Conservation (phyloP, 2,888 invertebrate species). For the Glaucopsyche alexis region DNA sequence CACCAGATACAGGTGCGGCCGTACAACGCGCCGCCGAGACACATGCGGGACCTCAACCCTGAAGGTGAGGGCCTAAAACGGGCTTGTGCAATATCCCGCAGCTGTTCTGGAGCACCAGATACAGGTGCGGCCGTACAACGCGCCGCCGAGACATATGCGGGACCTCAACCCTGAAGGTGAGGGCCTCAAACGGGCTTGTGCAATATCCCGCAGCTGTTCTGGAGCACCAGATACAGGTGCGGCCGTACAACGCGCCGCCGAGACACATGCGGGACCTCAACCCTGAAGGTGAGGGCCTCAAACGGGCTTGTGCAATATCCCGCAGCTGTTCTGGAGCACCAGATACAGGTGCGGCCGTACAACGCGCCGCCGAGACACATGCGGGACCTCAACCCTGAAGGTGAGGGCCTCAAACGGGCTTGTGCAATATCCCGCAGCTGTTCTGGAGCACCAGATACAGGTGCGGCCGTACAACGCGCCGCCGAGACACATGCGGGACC, state of each 20-base stretch:
- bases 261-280: slow-evolving; percentile 96
- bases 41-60: slow-evolving; percentile 97
- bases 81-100: slow-evolving; percentile 93
- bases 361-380: slow-evolving; percentile 96
- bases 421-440: slow-evolving; percentile 92
- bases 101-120: slow-evolving; percentile 95
- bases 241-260: slow-evolving; percentile 96
- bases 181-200: no score
- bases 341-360: slow-evolving; percentile 97
- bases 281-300: slow-evolving; percentile 89
- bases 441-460: slow-evolving; percentile 96
- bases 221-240: slow-evolving; percentile 97
- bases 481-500: slow-evolving; percentile 93
- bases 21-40: slow-evolving; percentile 94
- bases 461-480: slow-evolving; percentile 97
- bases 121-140: slow-evolving; percentile 97
- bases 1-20: slow-evolving; percentile 98
- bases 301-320: no score
- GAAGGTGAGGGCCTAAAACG: slow-evolving; percentile 86
- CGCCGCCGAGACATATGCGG: slow-evolving; percentile 95
- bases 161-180: slow-evolving; percentile 94
- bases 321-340: slow-evolving; percentile 92
- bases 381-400: slow-evolving; percentile 97
- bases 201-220: slow-evolving; percentile 92
- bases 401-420: no score